phyloP scores from a whole-genome alignment of 2,888 invertebrate species.

The Frankliniella intonsa region DNA sequence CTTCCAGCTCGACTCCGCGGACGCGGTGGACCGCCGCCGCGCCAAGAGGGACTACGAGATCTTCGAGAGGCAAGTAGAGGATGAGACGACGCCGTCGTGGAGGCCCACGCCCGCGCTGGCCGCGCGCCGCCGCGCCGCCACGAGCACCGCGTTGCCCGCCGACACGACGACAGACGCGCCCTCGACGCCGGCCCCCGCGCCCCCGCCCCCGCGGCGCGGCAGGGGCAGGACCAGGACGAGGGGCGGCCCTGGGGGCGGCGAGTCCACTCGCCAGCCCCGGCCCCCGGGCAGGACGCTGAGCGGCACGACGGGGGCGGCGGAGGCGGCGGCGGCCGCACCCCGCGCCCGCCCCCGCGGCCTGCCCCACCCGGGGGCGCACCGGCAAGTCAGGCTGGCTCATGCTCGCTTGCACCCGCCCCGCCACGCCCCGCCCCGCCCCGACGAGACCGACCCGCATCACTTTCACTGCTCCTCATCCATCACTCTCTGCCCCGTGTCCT shows the following conservation, averaged over 20 bases:
- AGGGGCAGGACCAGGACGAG: neutral
- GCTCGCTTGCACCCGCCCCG: neutral
- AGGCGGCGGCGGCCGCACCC: neutral
- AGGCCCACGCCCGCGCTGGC: conserved; percentile 40
- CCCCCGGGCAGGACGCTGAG: conserved; percentile 15
- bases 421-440: conserved; percentile 3
- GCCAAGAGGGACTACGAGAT: conserved; percentile 33
- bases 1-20: conserved; percentile 31
- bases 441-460: conserved; percentile 11
- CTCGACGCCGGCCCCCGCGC: neutral
- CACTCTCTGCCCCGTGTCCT: neutral
- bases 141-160: neutral
- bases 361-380: neutral
- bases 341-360: neutral
- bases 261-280: neutral
- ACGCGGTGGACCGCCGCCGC: conserved; percentile 28
- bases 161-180: neutral
- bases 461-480: neutral
- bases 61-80: conserved; percentile 37
- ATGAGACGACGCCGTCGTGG: conserved; percentile 52
- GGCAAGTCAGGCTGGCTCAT: neutral
- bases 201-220: neutral
- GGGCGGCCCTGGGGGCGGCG: conserved; percentile 34
- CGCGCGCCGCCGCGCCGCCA: neutral
- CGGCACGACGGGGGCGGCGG: neutral